Evolutionary conservation across 2,888 invertebrate species (phyloP).

Genomic region (Diarsia rubi): DNA sequence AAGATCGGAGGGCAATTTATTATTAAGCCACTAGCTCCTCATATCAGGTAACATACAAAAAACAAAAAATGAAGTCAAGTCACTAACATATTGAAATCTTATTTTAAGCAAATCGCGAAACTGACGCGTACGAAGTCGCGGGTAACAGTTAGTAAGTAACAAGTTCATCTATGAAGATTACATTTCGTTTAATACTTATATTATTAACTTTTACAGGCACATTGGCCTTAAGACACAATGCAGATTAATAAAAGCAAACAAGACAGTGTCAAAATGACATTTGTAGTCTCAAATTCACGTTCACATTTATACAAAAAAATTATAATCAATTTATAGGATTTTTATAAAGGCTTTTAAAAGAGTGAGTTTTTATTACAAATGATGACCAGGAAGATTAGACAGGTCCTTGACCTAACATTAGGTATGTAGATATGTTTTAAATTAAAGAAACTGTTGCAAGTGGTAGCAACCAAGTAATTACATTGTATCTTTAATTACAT

Average conservation of each 20-base stretch:
- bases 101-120: no score
- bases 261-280: conserved; percentile 22
- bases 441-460: conserved; percentile 80
- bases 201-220: background rate
- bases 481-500: no score
- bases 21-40: no score
- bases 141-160: background rate
- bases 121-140: no score
- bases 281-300: background rate
- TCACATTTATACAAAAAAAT: conserved; percentile 3
- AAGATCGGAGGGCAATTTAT: no score
- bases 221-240: background rate
- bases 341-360: conserved; percentile 8
- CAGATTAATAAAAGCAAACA: conserved; percentile 6
- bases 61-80: no score
- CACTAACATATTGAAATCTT: no score
- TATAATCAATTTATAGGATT: conserved; percentile 35
- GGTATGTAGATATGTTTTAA: conserved; percentile 66
- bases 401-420: conserved; percentile 80
- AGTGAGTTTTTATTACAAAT: conserved; percentile 62
- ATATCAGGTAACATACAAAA: no score
- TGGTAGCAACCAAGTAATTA: conserved; percentile 53
- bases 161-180: conserved; percentile 2
- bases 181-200: background rate
- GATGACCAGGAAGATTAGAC: conserved; percentile 75